Evolutionary conservation across 2,797 vertebrate genomes (phyloP), one percentile per base, ranked within the genome.

Genomic region (Tauraco hartlaubi): DNA sequence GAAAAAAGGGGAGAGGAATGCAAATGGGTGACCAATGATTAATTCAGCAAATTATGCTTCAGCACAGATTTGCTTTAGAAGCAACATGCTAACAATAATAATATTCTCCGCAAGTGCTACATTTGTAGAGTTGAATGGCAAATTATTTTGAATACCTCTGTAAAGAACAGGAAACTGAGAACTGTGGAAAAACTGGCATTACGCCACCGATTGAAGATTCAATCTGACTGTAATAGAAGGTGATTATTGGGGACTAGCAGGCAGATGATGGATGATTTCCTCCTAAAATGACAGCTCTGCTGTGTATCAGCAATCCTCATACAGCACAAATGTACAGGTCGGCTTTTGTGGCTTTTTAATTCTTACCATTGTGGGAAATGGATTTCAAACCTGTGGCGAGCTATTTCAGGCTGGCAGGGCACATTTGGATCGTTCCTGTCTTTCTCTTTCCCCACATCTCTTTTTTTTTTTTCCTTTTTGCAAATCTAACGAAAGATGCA

Each of bases 251-350:
- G 92, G 97, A 97, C 97, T 97, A 98, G 98, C 96, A 97, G 96
- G 97, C 97, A 97, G 94, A 98, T 98, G 98, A 98, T 98, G 97
- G 97, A 98, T 98, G 98, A 96, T 97, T 98, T 98, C 98, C 96
- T 97, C 97, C 98, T 97, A 97, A 98, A 98, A 98, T 97, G 98
- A 98, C 98, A 98, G 97, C 96, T 96, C 94, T 94, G 92, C 97
- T 97, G 92, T 94, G 93, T 96, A 93, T 93, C 82, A 67, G 91
- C 94, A 92, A 88, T 95, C 94, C 94, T 94, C 94, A 77, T 73
- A 73, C 44, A 81, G 94, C 95, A 96, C 89, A 89, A 95, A 90
- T 52, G 90, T 90, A 95, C 84, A 92, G 92, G 91, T 97, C 4
- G 89, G 92, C 87, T 96, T 97, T 95, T 96, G 92, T 95, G 96